phyloP scores from a whole-genome alignment of 2,113 vertebrate species.

The Hemiprocne comata region DNA sequence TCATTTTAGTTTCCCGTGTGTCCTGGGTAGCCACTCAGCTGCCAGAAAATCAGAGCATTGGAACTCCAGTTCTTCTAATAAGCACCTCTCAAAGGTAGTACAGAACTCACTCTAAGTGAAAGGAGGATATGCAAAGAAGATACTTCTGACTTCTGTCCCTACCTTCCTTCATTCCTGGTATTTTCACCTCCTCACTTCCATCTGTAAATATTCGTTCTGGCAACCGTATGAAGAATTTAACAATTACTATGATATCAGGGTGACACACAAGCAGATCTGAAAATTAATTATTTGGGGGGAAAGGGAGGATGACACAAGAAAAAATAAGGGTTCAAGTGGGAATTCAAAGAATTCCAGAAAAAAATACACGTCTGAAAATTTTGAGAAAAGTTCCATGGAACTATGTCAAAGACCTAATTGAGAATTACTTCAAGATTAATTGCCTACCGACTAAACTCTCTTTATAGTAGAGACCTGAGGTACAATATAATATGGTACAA shows the following conservation, averaged over 20 bases:
- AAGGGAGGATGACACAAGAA: neutral
- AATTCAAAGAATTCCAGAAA: neutral
- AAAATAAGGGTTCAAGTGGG: neutral
- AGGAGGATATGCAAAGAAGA: neutral
- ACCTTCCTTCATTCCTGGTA: neutral
- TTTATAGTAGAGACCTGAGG: neutral
- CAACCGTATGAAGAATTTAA: neutral
- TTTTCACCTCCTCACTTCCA: neutral
- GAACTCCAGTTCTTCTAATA: neutral
- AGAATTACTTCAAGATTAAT: neutral
- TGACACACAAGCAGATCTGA: neutral
- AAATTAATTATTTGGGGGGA: neutral
- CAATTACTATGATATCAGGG: neutral
- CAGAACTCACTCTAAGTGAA: neutral
- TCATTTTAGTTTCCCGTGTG: neutral
- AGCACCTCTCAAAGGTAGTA: neutral
- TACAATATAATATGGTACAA: neutral
- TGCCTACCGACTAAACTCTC: neutral
- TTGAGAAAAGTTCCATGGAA: neutral
- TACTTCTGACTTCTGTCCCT: neutral
- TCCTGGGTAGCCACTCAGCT: neutral
- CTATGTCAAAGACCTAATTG: neutral
- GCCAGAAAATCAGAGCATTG: neutral
- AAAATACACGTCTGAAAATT: neutral
- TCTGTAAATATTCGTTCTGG: fast-evolving